These are phyloP conservation scores for Catharus bicknelli DNA, from an alignment of 2,113 vertebrate species.

Conservation along the genomic window DNA sequence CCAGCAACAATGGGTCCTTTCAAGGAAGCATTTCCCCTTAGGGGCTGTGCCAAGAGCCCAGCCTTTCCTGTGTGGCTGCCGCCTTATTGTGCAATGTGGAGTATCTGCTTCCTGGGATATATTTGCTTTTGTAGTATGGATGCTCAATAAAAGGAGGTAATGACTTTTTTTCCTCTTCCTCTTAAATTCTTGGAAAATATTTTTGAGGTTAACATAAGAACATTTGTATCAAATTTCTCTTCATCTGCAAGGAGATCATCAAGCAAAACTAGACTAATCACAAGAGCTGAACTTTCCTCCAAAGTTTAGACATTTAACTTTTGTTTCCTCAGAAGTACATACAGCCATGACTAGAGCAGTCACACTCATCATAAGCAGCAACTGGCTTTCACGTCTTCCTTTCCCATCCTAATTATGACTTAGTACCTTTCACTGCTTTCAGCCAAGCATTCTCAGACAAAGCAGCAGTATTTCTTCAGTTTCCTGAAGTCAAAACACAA, in stretches of 20 bases:
- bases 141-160: slow-evolving; percentile 56
- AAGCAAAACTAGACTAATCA: not conserved
- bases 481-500: not conserved
- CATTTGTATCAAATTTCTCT: not conserved
- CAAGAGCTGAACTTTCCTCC: not conserved
- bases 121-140: slow-evolving; percentile 67
- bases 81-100: slow-evolving; percentile 52
- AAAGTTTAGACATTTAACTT: not conserved
- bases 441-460: not conserved
- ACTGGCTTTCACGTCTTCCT: not conserved
- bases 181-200: slow-evolving; percentile 63
- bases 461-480: not conserved
- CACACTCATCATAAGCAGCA: not conserved
- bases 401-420: not conserved
- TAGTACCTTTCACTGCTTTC: not conserved
- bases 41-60: slow-evolving; percentile 64
- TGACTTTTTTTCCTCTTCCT: slow-evolving; percentile 60
- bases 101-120: slow-evolving; percentile 70
- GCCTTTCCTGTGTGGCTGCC: slow-evolving; percentile 67
- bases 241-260: not conserved
- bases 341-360: not conserved
- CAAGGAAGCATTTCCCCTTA: slow-evolving; percentile 67
- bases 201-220: slow-evolving; percentile 43
- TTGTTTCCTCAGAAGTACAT: not conserved
- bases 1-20: slow-evolving; percentile 64